These are phyloP conservation scores for Danio kyathit DNA, from an alignment of 2,797 vertebrate genomes.

Conservation along the genomic window DNA sequence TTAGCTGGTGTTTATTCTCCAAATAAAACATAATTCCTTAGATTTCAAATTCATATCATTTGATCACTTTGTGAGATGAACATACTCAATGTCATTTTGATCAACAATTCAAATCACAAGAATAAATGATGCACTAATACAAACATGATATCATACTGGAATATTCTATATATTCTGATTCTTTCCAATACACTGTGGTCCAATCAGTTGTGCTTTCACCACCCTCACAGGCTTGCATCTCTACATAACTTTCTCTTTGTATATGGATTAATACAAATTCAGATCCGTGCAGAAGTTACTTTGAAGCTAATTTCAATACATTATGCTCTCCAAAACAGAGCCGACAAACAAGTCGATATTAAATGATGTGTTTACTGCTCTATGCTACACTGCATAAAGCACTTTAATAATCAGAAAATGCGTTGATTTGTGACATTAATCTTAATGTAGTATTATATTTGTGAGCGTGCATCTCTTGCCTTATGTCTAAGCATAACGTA, in stretches of 20 bases:
- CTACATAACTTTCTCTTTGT: slow-evolving; percentile 18
- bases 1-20: no score
- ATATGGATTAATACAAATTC: slow-evolving; percentile 30
- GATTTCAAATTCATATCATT: neutral
- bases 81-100: neutral
- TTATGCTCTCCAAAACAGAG: slow-evolving; percentile 16
- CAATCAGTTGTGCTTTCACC: slow-evolving; percentile 2
- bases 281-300: slow-evolving; percentile 32
- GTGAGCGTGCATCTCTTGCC: slow-evolving; percentile 68
- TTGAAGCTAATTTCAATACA: slow-evolving; percentile 29
- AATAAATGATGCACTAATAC: neutral
- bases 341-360: slow-evolving; percentile 43
- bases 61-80: neutral
- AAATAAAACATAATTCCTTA: no score
- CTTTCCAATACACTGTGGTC: neutral
- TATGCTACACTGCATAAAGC: slow-evolving; percentile 36
- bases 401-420: slow-evolving; percentile 67
- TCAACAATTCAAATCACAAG: neutral
- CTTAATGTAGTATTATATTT: slow-evolving; percentile 72
- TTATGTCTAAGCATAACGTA: slow-evolving; percentile 71
- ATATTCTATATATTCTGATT: neutral
- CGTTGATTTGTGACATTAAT: slow-evolving; percentile 76
- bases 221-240: neutral
- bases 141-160: neutral
- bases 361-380: slow-evolving; percentile 50